phyloP scores from a whole-genome alignment of 92 coral and sea anemone species.

The Umimayanthus chanpuru region DNA sequence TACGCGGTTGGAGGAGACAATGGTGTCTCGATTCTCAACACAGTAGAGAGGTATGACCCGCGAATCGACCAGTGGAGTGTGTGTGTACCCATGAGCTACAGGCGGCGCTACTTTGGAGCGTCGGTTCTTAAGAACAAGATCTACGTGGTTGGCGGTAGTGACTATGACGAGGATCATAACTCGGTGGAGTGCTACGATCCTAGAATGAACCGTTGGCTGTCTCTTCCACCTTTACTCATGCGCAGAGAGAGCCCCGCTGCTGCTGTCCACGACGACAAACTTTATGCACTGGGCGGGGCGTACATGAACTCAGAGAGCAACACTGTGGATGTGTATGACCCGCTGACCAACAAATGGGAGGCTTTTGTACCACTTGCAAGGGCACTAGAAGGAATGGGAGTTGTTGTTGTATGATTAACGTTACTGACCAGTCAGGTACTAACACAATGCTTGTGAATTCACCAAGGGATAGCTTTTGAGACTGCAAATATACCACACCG shows the following conservation, averaged over 20 bases:
- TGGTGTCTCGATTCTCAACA: conserved; percentile 86
- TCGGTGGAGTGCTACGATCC: conserved; percentile 96
- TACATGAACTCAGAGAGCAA: conserved; percentile 91
- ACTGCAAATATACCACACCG: neutral
- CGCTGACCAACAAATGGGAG: conserved; percentile 90
- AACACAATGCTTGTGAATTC: neutral
- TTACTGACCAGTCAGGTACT: neutral
- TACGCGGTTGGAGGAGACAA: conserved; percentile 98
- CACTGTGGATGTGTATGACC: conserved; percentile 81
- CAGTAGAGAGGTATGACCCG: conserved; percentile 93
- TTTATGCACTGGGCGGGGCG: conserved; percentile 93
- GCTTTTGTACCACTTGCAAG: conserved; percentile 75
- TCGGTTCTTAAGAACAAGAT: conserved; percentile 89
- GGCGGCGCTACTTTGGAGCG: conserved; percentile 97
- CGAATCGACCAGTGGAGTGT: conserved; percentile 92
- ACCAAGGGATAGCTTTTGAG: too few species aligned
- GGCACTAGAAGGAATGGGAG: conserved; percentile 97
- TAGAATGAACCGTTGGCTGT: conserved; percentile 95
- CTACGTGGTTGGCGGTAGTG: conserved; percentile 94
- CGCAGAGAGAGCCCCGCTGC: conserved; percentile 96
- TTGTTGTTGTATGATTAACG: conserved; percentile 70
- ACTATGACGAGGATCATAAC: conserved; percentile 95
- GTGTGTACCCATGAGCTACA: conserved; percentile 86
- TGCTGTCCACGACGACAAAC: conserved; percentile 78
- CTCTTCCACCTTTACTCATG: conserved; percentile 84